Evolutionary conservation across 2,888 invertebrate genomes (phyloP).

Genomic region (Anthophora plumipes): DNA sequence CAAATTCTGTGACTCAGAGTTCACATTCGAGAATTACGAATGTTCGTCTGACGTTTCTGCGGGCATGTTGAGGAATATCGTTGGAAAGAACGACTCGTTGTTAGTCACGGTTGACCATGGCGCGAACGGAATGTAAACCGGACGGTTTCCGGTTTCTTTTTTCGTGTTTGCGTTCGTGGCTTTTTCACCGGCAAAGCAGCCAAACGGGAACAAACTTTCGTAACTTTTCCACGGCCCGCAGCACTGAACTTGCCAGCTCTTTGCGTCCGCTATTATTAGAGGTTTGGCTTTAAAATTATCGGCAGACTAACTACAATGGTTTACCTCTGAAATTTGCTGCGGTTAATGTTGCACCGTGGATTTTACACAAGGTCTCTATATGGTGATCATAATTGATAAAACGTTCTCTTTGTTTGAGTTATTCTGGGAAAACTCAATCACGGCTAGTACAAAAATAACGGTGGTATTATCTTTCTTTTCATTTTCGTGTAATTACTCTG

Average conservation of each 20-base stretch:
- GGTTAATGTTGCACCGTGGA: too few relatives aligned
- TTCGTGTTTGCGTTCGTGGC: constrained; percentile 39
- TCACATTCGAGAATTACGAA: constrained; percentile 30
- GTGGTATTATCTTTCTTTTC: background rate
- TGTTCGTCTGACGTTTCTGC: background rate
- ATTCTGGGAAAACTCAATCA: too few relatives aligned
- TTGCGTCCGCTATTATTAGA: background rate
- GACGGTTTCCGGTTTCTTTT: constrained; percentile 17
- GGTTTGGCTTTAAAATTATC: constrained; percentile 2
- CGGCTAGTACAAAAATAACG: background rate
- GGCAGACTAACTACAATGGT: background rate
- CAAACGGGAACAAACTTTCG: constrained; percentile 15
- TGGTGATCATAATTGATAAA: too few relatives aligned
- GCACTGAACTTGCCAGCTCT: background rate
- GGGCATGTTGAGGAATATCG: background rate
- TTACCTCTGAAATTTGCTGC: background rate
- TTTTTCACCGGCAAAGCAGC: constrained; percentile 6
- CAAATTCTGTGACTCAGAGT: too few relatives aligned
- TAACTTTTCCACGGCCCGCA: constrained; percentile 26
- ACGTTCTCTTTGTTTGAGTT: too few relatives aligned
- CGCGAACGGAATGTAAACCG: constrained; percentile 57
- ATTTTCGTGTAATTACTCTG: background rate
- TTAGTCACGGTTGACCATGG: constrained; percentile 17
- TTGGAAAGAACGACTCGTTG: constrained; percentile 24
- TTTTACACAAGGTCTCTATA: background rate